Evolutionary conservation across 2,113 vertebrate species (phyloP), one percentile per base, ranked within the genome.

Genomic region (Emydura subglobosa): DNA sequence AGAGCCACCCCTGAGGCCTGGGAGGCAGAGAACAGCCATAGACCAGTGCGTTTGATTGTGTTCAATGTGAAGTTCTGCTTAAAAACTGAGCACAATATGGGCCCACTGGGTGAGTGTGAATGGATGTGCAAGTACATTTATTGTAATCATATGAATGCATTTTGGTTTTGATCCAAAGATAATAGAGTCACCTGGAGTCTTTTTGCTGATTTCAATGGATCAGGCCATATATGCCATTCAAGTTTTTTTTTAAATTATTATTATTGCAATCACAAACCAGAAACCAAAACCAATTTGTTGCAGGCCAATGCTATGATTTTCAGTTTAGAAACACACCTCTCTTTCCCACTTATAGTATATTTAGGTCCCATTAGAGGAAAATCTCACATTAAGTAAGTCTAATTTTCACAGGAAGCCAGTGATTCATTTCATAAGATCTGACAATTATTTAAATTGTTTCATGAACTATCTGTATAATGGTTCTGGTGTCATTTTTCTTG

Each of bases 381-480:
- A 88, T 89, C 85, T 94, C 88, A 68, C 47, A 44, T 24, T 50
- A 44, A 53, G 54, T 78, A 92, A 82, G 82, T 47, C 53, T 79
- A 51, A 90, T 91, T 97, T 97, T 93, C 90, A 91, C 72, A 94
- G 92, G 94, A 97, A 91, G 19, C 2, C 59, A 96, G 22, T 29
- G 34, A 85, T 92, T 93, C 86, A 89, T 97, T 92, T 79, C 82
- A 72, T 72, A 94, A 90, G 89, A 59, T 29, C 82, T 94, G 55
- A 85, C 87, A 39, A 24, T 22, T 93, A 57, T 57, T 83, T 51
- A 93, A 82, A 74, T 54, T 91, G 57, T 94, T 82, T 14, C 7
- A 54, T 39, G 55, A 85, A 34, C 54, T 39, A 59, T 85, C 31
- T 83, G 16, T 68, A 27, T 42, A 81, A 57, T 59, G 82, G 5